A percentile compares a stretch with the other conserved stretches of the same genome.
Conservation (phyloP, 2,888 invertebrate genomes). For the Caenorhabditis doughertyi region DNA sequence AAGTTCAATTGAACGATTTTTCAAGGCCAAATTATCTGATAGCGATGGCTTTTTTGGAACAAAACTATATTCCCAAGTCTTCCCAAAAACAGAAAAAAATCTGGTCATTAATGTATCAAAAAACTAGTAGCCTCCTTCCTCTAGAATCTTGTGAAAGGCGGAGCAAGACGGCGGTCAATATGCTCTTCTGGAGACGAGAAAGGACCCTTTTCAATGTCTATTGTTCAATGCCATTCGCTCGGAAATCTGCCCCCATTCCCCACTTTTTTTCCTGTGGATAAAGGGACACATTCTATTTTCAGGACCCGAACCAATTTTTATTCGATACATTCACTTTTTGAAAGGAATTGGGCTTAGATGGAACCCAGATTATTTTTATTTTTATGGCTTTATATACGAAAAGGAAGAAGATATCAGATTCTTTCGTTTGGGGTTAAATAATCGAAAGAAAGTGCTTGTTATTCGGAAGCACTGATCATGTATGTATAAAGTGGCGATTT, state of each 20-base stretch:
- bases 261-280: slow-evolving; percentile 2
- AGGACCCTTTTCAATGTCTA: not conserved
- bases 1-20: too few relatives aligned
- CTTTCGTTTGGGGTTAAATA: not conserved
- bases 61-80: too few relatives aligned
- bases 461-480: not conserved
- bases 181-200: slow-evolving; percentile 6
- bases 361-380: not conserved
- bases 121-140: not conserved
- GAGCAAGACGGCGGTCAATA: slow-evolving; percentile 33
- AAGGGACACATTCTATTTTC: slow-evolving; percentile 1
- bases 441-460: not conserved
- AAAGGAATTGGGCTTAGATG: not conserved
- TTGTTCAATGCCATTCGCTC: slow-evolving; percentile 49
- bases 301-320: not conserved
- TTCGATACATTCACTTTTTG: slow-evolving; percentile 1
- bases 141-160: not conserved
- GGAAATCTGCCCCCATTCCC: slow-evolving; percentile 47
- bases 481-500: not conserved
- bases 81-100: not conserved
- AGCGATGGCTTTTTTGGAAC: too few relatives aligned
- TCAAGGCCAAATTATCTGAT: too few relatives aligned
- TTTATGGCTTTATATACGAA: not conserved
- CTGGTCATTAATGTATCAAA: slow-evolving; percentile 53
- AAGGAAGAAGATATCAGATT: slow-evolving; percentile 15